phyloP scores from a whole-genome alignment of 2,113 vertebrate genomes.

The Setophaga kirtlandii region DNA sequence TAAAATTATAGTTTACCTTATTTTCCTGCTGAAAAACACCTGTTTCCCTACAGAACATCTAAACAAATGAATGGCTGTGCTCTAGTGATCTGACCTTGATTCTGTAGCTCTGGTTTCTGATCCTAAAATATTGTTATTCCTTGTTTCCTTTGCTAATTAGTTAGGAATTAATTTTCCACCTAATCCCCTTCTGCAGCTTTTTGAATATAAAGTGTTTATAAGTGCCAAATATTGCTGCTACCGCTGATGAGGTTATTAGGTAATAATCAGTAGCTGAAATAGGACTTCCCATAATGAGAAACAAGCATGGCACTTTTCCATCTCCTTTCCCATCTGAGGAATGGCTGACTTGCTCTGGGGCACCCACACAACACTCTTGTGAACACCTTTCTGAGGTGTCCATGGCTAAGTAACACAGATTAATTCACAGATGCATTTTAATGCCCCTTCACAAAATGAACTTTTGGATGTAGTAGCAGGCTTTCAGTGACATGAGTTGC shows the following conservation, averaged over 20 bases:
- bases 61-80: background rate
- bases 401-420: background rate
- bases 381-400: background rate
- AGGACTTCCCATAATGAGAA: conserved; percentile 45
- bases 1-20: background rate
- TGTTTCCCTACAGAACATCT: background rate
- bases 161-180: conserved; percentile 43
- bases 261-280: conserved; percentile 50
- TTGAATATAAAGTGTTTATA: conserved; percentile 38
- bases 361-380: rapidly evolving
- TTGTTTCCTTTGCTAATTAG: conserved; percentile 21
- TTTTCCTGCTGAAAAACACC: background rate
- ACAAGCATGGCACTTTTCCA: conserved; percentile 6
- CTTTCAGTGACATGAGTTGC: background rate
- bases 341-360: rapidly evolving
- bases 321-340: background rate
- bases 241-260: conserved; percentile 54
- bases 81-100: background rate
- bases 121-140: background rate
- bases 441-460: background rate
- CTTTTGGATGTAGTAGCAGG: background rate
- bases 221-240: conserved; percentile 56
- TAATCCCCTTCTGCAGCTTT: conserved; percentile 27
- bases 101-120: background rate
- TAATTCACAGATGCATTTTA: background rate